These are phyloP conservation scores for Drosophila pandora DNA, from an alignment of 1,140 invertebrate species.

Conservation along the genomic window DNA sequence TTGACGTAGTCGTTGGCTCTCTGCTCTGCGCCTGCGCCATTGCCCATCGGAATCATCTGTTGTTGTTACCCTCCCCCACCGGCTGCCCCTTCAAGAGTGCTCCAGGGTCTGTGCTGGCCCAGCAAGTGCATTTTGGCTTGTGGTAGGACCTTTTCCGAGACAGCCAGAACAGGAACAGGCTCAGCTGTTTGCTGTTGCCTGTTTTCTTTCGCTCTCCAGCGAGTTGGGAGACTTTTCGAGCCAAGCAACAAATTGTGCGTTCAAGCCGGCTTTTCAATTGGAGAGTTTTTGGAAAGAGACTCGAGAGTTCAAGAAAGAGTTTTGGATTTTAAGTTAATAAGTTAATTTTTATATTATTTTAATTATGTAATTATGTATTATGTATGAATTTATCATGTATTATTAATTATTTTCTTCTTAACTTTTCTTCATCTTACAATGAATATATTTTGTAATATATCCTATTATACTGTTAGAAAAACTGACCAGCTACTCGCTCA, in stretches of 20 bases:
- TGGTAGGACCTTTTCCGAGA: constrained; percentile 64
- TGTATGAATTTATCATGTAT: too few relatives aligned
- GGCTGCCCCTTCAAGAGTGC: constrained; percentile 11
- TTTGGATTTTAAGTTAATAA: neutral
- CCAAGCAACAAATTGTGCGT: constrained; percentile 66
- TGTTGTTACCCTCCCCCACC: constrained; percentile 44
- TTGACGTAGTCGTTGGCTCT: constrained; percentile 44
- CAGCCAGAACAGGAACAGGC: constrained; percentile 21
- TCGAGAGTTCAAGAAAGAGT: neutral
- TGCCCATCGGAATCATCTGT: constrained; percentile 66
- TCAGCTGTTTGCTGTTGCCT: constrained; percentile 61
- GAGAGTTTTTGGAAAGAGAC: neutral
- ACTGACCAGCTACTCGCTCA: constrained; percentile 13
- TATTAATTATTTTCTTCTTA: too few relatives aligned
- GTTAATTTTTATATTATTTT: neutral
- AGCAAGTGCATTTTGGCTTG: constrained; percentile 77
- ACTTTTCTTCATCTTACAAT: too few relatives aligned
- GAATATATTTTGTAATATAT: too few relatives aligned
- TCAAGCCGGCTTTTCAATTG: constrained; percentile 57
- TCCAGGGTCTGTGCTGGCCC: constrained; percentile 25
- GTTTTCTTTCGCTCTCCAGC: constrained; percentile 36
- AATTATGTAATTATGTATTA: too few relatives aligned
- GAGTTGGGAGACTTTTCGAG: constrained; percentile 44
- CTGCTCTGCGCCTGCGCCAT: constrained; percentile 54
- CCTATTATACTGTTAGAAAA: neutral